Conservation (phyloP, 2,113 vertebrate species). For the Daphoenositta chrysoptera region DNA sequence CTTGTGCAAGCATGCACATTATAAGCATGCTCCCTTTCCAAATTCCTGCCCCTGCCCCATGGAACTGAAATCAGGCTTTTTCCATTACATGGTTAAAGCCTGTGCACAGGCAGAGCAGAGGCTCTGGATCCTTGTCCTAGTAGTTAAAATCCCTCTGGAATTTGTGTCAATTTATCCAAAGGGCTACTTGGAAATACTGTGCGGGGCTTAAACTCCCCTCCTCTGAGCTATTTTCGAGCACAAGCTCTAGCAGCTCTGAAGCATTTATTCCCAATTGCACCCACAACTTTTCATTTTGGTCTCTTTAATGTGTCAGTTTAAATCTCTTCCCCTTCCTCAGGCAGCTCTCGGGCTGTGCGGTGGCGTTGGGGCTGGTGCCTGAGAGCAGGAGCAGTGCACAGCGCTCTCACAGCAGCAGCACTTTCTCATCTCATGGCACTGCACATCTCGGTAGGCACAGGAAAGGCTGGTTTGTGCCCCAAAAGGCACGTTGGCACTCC, state of each 20-base stretch:
- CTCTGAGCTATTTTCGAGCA: neutral
- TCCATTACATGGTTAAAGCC: neutral
- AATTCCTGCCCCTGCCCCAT: neutral
- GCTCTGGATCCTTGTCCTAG: neutral
- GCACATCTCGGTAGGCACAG: neutral
- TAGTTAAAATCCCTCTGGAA: constrained; percentile 29
- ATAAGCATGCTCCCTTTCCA: neutral
- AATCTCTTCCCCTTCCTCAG: neutral
- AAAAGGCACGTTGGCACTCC: neutral
- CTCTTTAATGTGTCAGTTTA: neutral
- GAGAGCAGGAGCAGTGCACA: neutral
- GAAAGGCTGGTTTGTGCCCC: neutral
- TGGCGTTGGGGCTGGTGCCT: neutral
- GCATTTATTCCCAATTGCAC: neutral
- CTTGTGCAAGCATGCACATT: neutral
- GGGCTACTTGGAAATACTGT: neutral
- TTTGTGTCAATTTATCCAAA: constrained; percentile 17
- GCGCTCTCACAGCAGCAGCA: neutral
- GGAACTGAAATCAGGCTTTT: neutral
- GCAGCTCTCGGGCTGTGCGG: neutral
- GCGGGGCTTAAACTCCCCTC: neutral
- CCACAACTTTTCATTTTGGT: constrained; percentile 6
- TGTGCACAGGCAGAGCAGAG: neutral
- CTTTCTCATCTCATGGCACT: neutral
- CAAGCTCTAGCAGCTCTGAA: neutral